Evolutionary conservation across 1,140 invertebrate species (phyloP), one percentile per base, ranked within the genome.

Genomic region (Drosophila miranda): DNA sequence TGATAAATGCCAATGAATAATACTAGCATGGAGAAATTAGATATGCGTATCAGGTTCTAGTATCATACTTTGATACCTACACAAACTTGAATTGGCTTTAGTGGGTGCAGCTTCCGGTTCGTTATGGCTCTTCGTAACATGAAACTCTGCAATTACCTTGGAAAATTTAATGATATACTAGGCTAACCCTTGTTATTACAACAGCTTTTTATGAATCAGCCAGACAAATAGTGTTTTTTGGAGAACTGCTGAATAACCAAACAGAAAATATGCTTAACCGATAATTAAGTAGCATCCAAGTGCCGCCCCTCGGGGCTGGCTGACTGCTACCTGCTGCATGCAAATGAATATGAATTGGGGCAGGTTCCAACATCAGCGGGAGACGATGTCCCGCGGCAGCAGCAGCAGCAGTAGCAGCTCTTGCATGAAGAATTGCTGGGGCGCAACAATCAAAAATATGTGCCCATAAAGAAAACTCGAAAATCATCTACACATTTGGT

Each of bases 211-310:
- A 58, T 57, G 55, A 74, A 44, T 23, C 28, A 19, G 38, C 14
- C 45, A 41, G 43, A 56, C 57, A 62, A 61, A 58, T 66, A 58
- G 48, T 38, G 34, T 38, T 70, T 79, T 45, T 60, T 41, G 41
- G 60, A 42, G 54, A 63, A 66, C 54, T 74, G 58, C 21, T 60
- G 45, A 68, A 61, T 46, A 83, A 78, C 63, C 62, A 80, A 54
- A 44, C 23, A 34, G 42, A 54, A 56, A 56, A 60, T 48, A 57
- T 44, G 45, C 55, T 48, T 43, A 59, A 60, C 62, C 49, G 57
- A 63, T 81, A 80, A 86, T 84, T 84, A 86, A 74, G 70, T 64
- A 51, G 70, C 70, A 61, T 41, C 38, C 38, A 60, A 61, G 34
- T 38, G 34, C 16, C 14, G 48, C 61, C 54, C 43, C 23, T 52